Conservation (phyloP, 2,888 invertebrate species). For the Poecilobothrus nobilitatus region DNA sequence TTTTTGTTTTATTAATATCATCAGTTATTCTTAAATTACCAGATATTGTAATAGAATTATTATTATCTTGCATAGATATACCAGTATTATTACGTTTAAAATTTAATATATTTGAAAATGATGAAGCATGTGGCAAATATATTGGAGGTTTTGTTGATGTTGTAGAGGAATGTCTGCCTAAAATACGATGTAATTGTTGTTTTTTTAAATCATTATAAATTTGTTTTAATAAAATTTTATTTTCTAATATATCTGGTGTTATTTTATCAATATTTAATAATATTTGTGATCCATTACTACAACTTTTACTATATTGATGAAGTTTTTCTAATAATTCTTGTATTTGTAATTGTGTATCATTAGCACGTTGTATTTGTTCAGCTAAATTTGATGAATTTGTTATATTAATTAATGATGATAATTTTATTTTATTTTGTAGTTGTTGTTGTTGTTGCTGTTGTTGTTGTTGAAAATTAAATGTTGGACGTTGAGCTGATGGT, state of each 20-base stretch:
- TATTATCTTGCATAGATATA: neutral
- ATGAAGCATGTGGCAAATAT: conserved; percentile 15
- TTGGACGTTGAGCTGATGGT: conserved; percentile 35
- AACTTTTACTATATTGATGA: conserved; percentile 19
- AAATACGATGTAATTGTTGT: conserved; percentile 36
- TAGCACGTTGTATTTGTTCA: neutral
- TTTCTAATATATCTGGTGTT: conserved; percentile 62
- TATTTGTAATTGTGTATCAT: neutral
- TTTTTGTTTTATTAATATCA: neutral
- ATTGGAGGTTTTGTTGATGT: conserved; percentile 13
- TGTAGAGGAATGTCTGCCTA: conserved; percentile 28
- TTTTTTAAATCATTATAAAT: conserved; percentile 38
- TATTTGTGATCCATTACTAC: neutral
- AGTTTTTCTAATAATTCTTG: conserved; percentile 30
- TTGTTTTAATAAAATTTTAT: conserved; percentile 59
- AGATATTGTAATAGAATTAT: neutral
- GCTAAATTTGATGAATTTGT: neutral
- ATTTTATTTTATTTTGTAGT: neutral
- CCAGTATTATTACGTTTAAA: conserved; percentile 13
- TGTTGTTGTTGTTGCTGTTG: neutral
- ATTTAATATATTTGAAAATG: conserved; percentile 17
- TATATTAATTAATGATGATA: neutral
- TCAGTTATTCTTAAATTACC: too few species aligned
- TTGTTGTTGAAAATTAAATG: neutral
- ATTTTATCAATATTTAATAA: conserved; percentile 47